A percentile compares a stretch with the other conserved stretches of the same genome.
Evolutionary conservation across 2,888 invertebrate genomes (phyloP).

Genomic region (Sclerodermus sp.): DNA sequence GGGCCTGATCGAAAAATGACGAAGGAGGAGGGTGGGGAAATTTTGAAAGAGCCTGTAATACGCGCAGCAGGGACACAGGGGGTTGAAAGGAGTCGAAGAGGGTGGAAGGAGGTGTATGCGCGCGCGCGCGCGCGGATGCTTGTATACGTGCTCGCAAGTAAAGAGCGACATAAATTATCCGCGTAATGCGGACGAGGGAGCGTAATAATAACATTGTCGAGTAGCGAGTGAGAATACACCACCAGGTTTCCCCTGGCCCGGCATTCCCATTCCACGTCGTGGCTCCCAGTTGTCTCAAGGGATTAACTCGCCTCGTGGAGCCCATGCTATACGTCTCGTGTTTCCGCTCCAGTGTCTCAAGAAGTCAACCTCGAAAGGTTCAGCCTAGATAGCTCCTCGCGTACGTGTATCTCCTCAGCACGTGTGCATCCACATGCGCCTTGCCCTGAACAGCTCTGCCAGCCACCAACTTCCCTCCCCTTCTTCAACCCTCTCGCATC

Average conservation of each 20-base stretch:
- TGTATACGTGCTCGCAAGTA: constrained; percentile 6
- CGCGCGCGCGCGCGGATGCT: too few relatives aligned
- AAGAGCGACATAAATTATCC: constrained; percentile 42
- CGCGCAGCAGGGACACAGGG: too few relatives aligned
- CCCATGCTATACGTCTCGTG: constrained; percentile 41
- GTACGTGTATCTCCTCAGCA: too few relatives aligned
- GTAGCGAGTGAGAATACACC: constrained; percentile 34
- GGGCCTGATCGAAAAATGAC: too few relatives aligned
- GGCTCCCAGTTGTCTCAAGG: constrained; percentile 42
- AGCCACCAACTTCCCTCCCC: not conserved
- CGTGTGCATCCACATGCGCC: too few relatives aligned
- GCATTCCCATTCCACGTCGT: constrained; percentile 8
- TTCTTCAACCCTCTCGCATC: not conserved
- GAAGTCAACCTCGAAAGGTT: constrained; percentile 39
- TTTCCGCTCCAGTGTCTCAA: constrained; percentile 37
- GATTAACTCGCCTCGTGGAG: constrained; percentile 41
- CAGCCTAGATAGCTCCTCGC: not conserved
- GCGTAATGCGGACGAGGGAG: constrained; percentile 35
- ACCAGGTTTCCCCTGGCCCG: constrained; percentile 17
- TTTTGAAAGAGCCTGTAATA: too few relatives aligned
- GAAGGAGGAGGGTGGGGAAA: too few relatives aligned
- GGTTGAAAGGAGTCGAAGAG: too few relatives aligned
- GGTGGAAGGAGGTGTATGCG: too few relatives aligned
- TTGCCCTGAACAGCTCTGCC: not conserved
- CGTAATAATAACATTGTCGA: constrained; percentile 44